phyloP scores from a whole-genome alignment of 2,797 vertebrate species.

The Esox lucius region DNA sequence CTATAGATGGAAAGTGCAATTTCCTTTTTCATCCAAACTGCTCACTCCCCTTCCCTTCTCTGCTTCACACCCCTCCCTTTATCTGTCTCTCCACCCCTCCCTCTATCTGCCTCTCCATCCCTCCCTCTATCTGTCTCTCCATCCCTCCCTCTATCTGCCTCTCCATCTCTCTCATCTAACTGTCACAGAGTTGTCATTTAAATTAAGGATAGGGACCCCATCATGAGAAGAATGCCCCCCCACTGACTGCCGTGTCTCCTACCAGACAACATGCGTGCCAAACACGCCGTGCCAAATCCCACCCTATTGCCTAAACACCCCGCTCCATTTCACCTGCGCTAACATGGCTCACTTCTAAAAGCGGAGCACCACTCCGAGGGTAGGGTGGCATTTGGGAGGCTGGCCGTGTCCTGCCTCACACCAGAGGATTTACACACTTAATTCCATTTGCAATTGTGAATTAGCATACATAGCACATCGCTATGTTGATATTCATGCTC shows the following conservation, averaged over 20 bases:
- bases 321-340: not conserved
- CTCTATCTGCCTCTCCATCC: not conserved
- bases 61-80: too few relatives aligned
- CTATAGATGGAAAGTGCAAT: conserved; percentile 12
- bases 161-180: conserved; percentile 34
- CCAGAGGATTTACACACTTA: conserved; percentile 32
- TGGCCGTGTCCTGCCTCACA: not conserved
- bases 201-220: conserved; percentile 59
- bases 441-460: conserved; percentile 58
- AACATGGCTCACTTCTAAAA: too few relatives aligned
- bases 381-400: not conserved
- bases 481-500: not conserved
- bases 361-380: not conserved
- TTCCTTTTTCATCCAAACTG: not conserved
- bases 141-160: too few relatives aligned
- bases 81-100: too few relatives aligned
- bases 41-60: too few relatives aligned
- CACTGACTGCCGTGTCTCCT: conserved; percentile 40
- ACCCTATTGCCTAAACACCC: too few relatives aligned
- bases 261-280: not conserved
- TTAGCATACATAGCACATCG: conserved; percentile 30
- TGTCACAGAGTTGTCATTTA: conserved; percentile 68
- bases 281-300: too few relatives aligned
- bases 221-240: conserved; percentile 56
- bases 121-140: conserved; percentile 53